A percentile compares a stretch with the other conserved stretches of the same genome.
These are phyloP conservation scores for Akabosia matsudoensis DNA, from an alignment of 1,140 invertebrate genomes.

Conservation along the genomic window DNA sequence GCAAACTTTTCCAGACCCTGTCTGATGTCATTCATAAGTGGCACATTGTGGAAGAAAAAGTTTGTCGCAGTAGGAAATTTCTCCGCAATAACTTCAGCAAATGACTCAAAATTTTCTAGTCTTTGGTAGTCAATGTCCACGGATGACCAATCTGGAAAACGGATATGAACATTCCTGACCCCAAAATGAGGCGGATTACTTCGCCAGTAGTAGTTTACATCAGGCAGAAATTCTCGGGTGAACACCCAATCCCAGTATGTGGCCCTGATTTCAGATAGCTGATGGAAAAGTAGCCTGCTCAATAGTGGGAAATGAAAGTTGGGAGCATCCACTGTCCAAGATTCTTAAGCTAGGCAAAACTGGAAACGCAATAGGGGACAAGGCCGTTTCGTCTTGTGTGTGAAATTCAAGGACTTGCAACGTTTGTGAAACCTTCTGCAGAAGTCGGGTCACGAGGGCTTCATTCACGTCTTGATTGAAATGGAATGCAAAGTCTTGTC, in stretches of 20 bases:
- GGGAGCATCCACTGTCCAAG: constrained; percentile 2
- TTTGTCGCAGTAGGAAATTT: constrained; percentile 3
- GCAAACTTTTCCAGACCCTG: neutral
- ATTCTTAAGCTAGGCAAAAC: neutral
- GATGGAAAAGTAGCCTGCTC: neutral
- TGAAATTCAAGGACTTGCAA: neutral
- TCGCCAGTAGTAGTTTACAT: constrained; percentile 14
- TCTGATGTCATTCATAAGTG: neutral
- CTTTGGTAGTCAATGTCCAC: neutral
- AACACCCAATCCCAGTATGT: constrained; percentile 25
- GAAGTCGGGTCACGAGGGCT: neutral
- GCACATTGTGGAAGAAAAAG: neutral
- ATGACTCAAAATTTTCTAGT: neutral
- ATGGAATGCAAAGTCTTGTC: neutral
- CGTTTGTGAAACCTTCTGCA: neutral
- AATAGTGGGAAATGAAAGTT: constrained; percentile 15
- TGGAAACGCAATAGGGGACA: constrained; percentile 1
- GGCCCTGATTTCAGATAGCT: neutral
- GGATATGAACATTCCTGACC: neutral
- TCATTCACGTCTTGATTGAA: neutral
- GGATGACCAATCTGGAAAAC: neutral
- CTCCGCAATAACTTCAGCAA: neutral
- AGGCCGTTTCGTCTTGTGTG: neutral
- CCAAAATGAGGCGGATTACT: neutral
- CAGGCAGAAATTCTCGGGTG: neutral